Evolutionary conservation across 2,888 invertebrate species (phyloP), one percentile per base, ranked within the genome.

Genomic region (Cyrtodaria siliqua): DNA sequence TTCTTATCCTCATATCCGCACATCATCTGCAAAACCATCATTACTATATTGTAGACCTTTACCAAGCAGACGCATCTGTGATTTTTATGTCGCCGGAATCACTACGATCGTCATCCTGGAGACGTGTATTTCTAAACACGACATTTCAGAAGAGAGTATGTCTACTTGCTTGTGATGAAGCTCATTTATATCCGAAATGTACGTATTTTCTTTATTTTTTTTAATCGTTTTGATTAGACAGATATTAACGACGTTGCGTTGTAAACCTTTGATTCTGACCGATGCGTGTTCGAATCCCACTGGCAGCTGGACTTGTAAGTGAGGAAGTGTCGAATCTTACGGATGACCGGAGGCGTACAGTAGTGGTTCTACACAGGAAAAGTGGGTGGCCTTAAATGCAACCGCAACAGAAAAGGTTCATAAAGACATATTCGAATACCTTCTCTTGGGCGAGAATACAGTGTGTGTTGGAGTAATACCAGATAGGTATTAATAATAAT

Each of bases 81-180:
- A 62, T 62, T 29, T 62, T 62, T 33, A 62, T 50, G 3, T 29
- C 62, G 8, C 62, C 62, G 4, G 62, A 62, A 49, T 29, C 29
- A 3, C 49, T 62, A 8, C 62, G 50, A 24, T 50, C 18, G 9
- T 23, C n/a, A 12, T 8, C n/a, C 4, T 62, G 49, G 33, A 62
- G 62, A 20, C 49, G 50, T n/a, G 16, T 62, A 23, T 44, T 62
- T 8, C 20, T 49, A 8, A 20, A 20, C 50, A n/a, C n/a, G 29
- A 16, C 12, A 16, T 56, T 56, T 18, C 16, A 23, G 23, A 16
- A 29, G n/a, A 29, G 33, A 12, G n/a, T 62, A 16, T 62, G 50
- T 33, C 12, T 50, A 4, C 44, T 62, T 16, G 62, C 62, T 14
- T 27, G 6, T 29, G 62, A 62, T 50, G 62, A 62, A 20, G 62